These are phyloP conservation scores for Potorous gilbertii DNA, from an alignment of 2,797 vertebrate species.

Conservation along the genomic window DNA sequence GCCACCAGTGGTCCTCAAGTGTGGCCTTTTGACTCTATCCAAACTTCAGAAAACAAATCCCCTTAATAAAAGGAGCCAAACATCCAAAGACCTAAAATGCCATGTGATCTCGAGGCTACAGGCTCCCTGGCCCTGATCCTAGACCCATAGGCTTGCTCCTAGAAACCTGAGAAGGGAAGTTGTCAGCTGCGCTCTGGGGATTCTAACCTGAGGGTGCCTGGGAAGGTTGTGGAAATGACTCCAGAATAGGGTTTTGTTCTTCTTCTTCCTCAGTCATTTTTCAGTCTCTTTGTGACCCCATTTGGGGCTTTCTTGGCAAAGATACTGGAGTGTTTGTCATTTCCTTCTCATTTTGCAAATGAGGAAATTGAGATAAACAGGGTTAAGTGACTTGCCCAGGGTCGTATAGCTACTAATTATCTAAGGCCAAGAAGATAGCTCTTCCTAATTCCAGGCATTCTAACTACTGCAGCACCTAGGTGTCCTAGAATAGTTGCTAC, in stretches of 20 bases:
- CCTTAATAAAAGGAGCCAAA: too few relatives aligned
- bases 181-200: not conserved
- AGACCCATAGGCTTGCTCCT: not conserved
- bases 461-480: not conserved
- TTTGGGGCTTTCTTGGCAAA: not conserved
- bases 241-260: not conserved
- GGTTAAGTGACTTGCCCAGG: not conserved
- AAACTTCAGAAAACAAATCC: too few relatives aligned
- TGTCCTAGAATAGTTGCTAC: not conserved
- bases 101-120: too few relatives aligned
- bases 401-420: not conserved
- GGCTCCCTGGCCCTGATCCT: too few relatives aligned
- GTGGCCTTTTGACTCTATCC: too few relatives aligned
- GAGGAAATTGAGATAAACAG: not conserved
- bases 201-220: not conserved
- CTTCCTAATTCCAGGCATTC: not conserved
- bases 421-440: not conserved
- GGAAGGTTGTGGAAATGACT: not conserved
- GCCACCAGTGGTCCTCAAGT: too few relatives aligned
- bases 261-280: not conserved
- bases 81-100: too few relatives aligned
- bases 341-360: not conserved
- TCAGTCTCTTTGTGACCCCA: not conserved
- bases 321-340: not conserved
- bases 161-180: not conserved